These are phyloP conservation scores for Spisula solida DNA, from an alignment of 2,888 invertebrate species.

Conservation along the genomic window DNA sequence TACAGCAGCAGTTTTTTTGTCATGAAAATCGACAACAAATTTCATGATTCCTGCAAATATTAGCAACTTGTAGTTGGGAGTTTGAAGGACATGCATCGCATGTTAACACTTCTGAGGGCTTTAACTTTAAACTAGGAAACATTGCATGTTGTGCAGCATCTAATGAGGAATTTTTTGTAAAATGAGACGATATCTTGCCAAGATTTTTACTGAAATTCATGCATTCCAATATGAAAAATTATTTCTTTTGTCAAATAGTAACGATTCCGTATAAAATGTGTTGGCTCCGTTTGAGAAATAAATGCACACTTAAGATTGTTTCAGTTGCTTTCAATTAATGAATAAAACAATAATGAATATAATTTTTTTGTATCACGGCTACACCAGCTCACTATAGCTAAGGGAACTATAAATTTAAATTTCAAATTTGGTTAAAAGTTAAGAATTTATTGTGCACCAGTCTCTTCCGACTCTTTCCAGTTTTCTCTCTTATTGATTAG, in stretches of 20 bases:
- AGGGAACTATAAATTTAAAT: constrained; percentile 53
- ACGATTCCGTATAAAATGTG: neutral
- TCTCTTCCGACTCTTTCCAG: neutral
- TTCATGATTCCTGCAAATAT: constrained; percentile 11
- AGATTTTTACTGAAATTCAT: constrained; percentile 16
- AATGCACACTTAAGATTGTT: constrained; percentile 46
- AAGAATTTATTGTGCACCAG: constrained; percentile 58
- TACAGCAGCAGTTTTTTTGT: neutral
- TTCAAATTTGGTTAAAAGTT: constrained; percentile 67
- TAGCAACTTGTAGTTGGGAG: constrained; percentile 5
- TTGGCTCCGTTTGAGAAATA: constrained; percentile 55
- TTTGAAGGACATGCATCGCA: constrained; percentile 19
- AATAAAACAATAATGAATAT: constrained; percentile 63
- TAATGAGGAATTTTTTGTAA: constrained; percentile 22
- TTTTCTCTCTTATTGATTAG: constrained; percentile 37
- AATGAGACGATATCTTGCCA: constrained; percentile 23
- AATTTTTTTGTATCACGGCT: constrained; percentile 28
- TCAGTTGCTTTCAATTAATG: constrained; percentile 62
- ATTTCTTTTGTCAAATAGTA: constrained; percentile 22
- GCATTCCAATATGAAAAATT: constrained; percentile 23
- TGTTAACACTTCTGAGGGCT: constrained; percentile 9
- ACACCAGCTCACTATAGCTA: constrained; percentile 26
- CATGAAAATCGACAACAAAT: neutral
- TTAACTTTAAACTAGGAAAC: constrained; percentile 10
- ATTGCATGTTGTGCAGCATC: constrained; percentile 16